These are phyloP conservation scores for Parauchenoglanis ngamensis DNA, from an alignment of 2,797 vertebrate species.

Conservation along the genomic window DNA sequence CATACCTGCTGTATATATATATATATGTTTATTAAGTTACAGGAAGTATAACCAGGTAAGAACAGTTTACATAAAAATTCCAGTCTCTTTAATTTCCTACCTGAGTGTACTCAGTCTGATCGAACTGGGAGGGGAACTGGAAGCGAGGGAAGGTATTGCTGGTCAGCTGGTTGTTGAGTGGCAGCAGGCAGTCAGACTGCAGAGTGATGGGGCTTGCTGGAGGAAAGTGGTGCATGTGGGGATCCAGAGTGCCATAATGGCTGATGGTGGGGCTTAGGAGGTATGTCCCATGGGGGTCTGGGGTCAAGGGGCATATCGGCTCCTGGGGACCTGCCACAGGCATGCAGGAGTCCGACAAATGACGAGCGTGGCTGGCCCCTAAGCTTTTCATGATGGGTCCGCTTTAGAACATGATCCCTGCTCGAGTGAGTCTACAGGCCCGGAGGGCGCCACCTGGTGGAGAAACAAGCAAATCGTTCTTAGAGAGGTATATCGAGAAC, in stretches of 20 bases:
- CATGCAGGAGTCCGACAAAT: conserved; percentile 93
- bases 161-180: conserved; percentile 89
- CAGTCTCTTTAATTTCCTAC: conserved; percentile 29
- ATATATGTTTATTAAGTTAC: not conserved
- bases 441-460: conserved; percentile 67
- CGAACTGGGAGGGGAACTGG: conserved; percentile 89
- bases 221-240: conserved; percentile 75
- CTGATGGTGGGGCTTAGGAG: conserved; percentile 87
- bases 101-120: conserved; percentile 63
- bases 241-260: conserved; percentile 88
- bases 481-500: not conserved
- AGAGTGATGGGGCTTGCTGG: conserved; percentile 78
- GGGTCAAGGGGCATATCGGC: conserved; percentile 80
- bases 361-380: conserved; percentile 92
- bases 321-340: conserved; percentile 89
- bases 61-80: not conserved
- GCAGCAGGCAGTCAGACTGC: conserved; percentile 84
- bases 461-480: conserved; percentile 26
- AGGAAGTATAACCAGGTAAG: not conserved
- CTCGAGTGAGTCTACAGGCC: conserved; percentile 63
- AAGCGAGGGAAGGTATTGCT: conserved; percentile 97
- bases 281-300: conserved; percentile 86
- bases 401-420: conserved; percentile 75
- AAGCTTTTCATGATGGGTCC: conserved; percentile 91
- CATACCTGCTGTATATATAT: not conserved